Base-by-base conservation (phyloP, 2,113 vertebrate genomes). In the Pycnonotus jocosus region DNA sequence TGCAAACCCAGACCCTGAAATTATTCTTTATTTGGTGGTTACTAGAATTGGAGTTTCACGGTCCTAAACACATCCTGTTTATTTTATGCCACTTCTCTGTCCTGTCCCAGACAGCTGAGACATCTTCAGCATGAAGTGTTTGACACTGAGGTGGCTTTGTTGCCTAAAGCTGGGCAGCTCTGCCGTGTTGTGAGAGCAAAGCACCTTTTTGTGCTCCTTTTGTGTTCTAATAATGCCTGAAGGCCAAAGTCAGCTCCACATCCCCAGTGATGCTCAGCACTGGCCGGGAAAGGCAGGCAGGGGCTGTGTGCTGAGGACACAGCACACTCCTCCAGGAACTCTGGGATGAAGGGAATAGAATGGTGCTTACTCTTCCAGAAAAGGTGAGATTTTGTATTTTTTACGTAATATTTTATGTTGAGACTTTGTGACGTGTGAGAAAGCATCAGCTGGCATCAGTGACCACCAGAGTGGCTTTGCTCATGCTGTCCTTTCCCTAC, bases 181-280 rank as follows among this genome's bases (percentile, higher is more conserved):
- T 86, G 53, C n/a, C 0, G 0, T 47, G 38, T 2, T 62, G 64
- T 11, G 47, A 35, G 45, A 69, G 25, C 35, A 42, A 56, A 53
- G 40, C 23, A 56, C 11, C 38, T 60, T 77, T 44, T 51, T 33
- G 31, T 86, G 61, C 22, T 83, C 27, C 65, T 83, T 56, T 30
- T 50, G 16, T 62, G 57, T 54, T 82, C 2, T 2, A 15, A 8
- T 27, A 30, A 40, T 40, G 19, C 24, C 6, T 20, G 9, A 54
- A 62, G 66, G 35, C 27, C 64, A n/a, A 86, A 70, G 62, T 3
- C 35, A 58, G 56, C 40, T 54, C 44, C 15, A 1, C 17, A 10
- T 33, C 30, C 82, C 31, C 51, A 28, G 61, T 2, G 20, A 10
- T 81, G 72, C n/a, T 64, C 20, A 37, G 64, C 11, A 1, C 51